Evolutionary conservation across 2,888 invertebrate genomes (phyloP), one percentile per base, ranked within the genome.

Genomic region (Pseudococcus longispinus): DNA sequence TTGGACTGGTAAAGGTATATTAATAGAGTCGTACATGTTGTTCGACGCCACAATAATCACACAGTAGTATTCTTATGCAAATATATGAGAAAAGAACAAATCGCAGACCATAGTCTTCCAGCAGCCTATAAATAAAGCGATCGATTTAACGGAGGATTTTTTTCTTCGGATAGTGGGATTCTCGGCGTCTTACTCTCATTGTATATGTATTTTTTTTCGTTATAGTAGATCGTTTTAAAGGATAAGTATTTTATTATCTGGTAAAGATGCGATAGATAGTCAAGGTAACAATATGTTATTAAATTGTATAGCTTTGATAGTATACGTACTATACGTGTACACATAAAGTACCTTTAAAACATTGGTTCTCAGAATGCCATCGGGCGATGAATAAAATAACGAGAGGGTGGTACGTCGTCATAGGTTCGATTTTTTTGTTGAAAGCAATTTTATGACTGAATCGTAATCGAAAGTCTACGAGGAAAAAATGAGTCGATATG

Each of bases 211-310:
- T 85, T 46, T 85, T 46, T 65, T 84, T 60, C 65, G 37, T n/a
- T n/a, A n/a, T 84, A 32, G 32, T 85, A 85, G 85, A 85, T 85
- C 77, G 85, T 85, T 85, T 85, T 65, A 85, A 29, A 85, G 85
- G 85, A 85, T 85, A 74, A 74, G 85, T 85, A 85, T 85, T 85
- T 85, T 85, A 85, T 85, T 85, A 85, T 85, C 85, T 85, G 77
- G 85, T 85, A 74, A 74, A 85, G 85, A 85, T 85, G 42, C 85
- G 85, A 85, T 85, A 70, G 85, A 85, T 85, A 85, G 77, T 70
- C 51, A 26, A 85, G 37, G 29, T 85, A 85, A 85, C 85, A 85
- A 85, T 85, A 85, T 85, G 85, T 85, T 85, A 85, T 85, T 85
- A 74, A 70, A 74, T 74, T 32, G 74, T 74, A 74, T 32, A 70